Conservation (phyloP, 2,888 invertebrate genomes). For the Carcina quercana region DNA sequence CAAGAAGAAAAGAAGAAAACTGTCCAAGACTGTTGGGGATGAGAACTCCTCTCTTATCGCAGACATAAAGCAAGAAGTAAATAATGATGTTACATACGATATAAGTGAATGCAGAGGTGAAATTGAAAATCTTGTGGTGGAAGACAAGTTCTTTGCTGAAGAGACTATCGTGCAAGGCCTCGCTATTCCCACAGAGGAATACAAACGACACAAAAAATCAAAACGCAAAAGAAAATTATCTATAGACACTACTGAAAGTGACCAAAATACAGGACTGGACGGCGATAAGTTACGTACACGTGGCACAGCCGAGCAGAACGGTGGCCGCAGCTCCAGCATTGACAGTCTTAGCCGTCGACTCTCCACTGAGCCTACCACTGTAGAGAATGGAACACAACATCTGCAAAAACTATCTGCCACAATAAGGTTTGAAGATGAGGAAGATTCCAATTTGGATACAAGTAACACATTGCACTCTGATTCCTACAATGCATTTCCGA, state of each 20-base stretch:
- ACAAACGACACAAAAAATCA: background rate
- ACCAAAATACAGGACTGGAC: background rate
- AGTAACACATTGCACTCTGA: too few species aligned
- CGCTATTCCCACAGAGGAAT: too few species aligned
- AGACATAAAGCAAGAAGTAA: too few species aligned
- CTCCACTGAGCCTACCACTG: too few species aligned
- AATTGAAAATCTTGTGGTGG: conserved; percentile 2
- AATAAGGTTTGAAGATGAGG: conserved; percentile 45
- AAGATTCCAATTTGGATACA: conserved; percentile 17
- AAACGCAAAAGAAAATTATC: background rate
- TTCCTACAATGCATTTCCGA: too few species aligned
- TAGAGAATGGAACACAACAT: too few species aligned
- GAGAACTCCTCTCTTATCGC: background rate
- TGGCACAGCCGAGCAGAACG: conserved; percentile 8
- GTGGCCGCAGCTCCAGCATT: too few species aligned
- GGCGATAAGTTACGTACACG: background rate
- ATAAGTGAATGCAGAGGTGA: too few species aligned
- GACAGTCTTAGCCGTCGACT: too few species aligned
- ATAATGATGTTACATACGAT: too few species aligned
- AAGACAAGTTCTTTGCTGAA: conserved; percentile 15
- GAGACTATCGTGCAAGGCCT: conserved; percentile 13
- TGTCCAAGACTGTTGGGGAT: background rate
- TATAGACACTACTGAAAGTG: background rate
- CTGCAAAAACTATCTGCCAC: conserved; percentile 38
- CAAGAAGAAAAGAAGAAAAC: background rate